These are phyloP conservation scores for Phaedon cochleariae DNA, from an alignment of 2,888 invertebrate genomes.

Conservation along the genomic window DNA sequence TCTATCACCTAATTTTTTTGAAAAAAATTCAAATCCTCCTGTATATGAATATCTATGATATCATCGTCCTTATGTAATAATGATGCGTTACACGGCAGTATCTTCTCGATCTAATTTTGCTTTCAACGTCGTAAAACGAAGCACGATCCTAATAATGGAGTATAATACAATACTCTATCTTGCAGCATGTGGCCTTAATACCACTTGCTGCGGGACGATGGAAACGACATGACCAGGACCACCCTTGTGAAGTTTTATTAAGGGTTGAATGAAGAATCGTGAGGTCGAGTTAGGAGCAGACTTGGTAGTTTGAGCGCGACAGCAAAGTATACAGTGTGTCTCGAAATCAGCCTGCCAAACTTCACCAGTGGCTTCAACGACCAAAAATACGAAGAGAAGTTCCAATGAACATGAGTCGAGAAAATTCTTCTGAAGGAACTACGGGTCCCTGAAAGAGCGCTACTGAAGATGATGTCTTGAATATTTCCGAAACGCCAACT, in stretches of 20 bases:
- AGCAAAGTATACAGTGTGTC: not conserved
- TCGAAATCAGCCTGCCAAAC: not conserved
- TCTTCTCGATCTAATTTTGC: slow-evolving; percentile 2
- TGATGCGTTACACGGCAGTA: not conserved
- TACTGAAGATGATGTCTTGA: too few relatives aligned
- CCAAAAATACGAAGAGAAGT: too few relatives aligned
- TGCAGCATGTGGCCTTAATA: slow-evolving; percentile 60
- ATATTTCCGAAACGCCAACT: too few relatives aligned
- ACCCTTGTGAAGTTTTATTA: slow-evolving; percentile 36
- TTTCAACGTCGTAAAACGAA: slow-evolving; percentile 23
- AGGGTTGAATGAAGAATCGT: slow-evolving; percentile 37
- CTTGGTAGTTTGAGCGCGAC: slow-evolving; percentile 14
- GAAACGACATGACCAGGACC: slow-evolving; percentile 23
- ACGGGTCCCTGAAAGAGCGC: too few relatives aligned
- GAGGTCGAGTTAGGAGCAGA: slow-evolving; percentile 18
- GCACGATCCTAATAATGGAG: slow-evolving; percentile 41
- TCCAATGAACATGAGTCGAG: too few relatives aligned
- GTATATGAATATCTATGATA: too few relatives aligned
- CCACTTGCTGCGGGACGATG: slow-evolving; percentile 35
- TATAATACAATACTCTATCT: slow-evolving; percentile 59
- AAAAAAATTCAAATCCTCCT: too few relatives aligned
- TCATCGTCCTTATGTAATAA: too few relatives aligned
- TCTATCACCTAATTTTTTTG: too few relatives aligned
- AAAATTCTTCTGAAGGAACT: too few relatives aligned
- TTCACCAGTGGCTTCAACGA: too few relatives aligned